These are phyloP conservation scores for Neomonachus schauinslandi DNA, from an alignment of 2,113 vertebrate genomes.

Conservation along the genomic window DNA sequence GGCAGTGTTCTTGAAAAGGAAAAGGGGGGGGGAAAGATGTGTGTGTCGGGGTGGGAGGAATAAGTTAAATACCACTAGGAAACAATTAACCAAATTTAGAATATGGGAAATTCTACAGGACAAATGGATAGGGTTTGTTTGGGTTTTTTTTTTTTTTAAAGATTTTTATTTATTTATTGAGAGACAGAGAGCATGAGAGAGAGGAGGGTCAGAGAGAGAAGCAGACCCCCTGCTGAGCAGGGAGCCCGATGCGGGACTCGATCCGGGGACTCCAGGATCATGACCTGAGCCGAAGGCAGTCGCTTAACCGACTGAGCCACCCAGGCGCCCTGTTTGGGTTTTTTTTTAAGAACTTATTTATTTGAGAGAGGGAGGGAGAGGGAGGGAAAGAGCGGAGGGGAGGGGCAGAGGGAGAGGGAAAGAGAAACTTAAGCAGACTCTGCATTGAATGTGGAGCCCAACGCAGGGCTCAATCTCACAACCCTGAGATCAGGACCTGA, in stretches of 20 bases:
- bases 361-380: neutral
- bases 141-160: neutral
- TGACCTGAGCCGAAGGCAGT: too few species aligned
- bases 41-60: neutral
- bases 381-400: neutral
- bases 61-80: neutral
- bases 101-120: neutral
- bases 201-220: too few species aligned
- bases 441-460: neutral
- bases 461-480: neutral
- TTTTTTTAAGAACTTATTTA: neutral
- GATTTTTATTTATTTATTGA: too few species aligned
- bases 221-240: too few species aligned
- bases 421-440: neutral
- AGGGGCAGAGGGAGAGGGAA: neutral
- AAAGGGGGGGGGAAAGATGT: neutral
- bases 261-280: too few species aligned
- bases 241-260: too few species aligned
- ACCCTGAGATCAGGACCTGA: neutral
- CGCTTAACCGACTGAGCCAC: too few species aligned
- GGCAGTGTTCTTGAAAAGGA: neutral
- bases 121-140: neutral
- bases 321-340: too few species aligned
- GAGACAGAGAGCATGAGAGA: too few species aligned
- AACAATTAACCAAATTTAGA: constrained; percentile 28